Base-by-base conservation (phyloP, 2,888 invertebrate species). In the Coremacera marginata region DNA sequence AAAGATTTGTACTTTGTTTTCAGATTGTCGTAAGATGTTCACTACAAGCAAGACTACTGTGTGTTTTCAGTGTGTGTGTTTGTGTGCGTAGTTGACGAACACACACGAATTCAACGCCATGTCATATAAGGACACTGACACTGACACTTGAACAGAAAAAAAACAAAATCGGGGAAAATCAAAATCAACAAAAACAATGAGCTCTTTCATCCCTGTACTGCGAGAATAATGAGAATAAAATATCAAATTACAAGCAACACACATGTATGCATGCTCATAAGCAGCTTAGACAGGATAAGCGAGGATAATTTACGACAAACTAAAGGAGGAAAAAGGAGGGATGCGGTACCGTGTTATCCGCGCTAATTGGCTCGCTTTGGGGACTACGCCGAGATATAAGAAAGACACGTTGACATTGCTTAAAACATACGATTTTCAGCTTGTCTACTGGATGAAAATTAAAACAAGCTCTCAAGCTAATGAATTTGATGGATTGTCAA, bases 401-500 rank as follows among this genome's bases (percentile, higher is more conserved):
- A 60, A n/a, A 22, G 57, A 22, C 27, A 22, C 25, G 4, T 25
- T 27, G 25, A 19, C 22, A n/a, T 22, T 55, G n/a, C 3, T 22
- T n/a, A 5, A n/a, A 22, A n/a, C 55, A 2, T 19, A 22, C 7
- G 55, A n/a, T 19, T 19, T 55, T 27, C 25, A 60, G 19, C 57
- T 60, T 60, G 25, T 60, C 16, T 25, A 37, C n/a, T 11, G 16
- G 44, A 7, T 44, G 44, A 67, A 34, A n/a, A 51, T n/a, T 51
- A 27, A 70, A 70, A 31, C 19, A 25, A 25, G 31, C n/a, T 4
- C 31, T 37, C 51, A 22, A 11, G 22, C 37, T 80, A 79, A 82
- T 80, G 83, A 81, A 80, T 76, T 78, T 82, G 82, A 83, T 65
- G 79, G 72, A 79, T 78, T 83, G 82, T 81, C 81, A 80, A 37